Evolutionary conservation across 1,140 invertebrate genomes (phyloP), one percentile per base, ranked within the genome.

Genomic region (Alviniconcha marisindica): DNA sequence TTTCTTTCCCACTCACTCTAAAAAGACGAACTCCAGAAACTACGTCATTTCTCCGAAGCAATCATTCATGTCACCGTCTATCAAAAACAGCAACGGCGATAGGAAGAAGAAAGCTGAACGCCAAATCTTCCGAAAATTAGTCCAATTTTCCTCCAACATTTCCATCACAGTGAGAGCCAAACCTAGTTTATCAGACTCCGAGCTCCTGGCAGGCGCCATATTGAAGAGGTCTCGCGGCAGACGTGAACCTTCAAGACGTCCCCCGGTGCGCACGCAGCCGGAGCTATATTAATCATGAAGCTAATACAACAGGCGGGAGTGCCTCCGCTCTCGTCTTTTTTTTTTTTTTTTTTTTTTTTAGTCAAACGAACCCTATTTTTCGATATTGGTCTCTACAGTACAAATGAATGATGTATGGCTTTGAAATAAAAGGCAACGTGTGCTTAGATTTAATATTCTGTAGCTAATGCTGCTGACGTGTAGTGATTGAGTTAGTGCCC

Each of bases 61-160:
- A 60, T 60, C 56, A 60, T 60, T 60, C 4, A 10, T n/a, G 56
- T 60, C 56, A 14, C 7, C 15, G n/a, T 28, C 56, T 24, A 60
- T 60, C 56, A 60, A 60, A 60, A 60, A n/a, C 15, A 21, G n/a
- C 7, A 60, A 21, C 15, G 56, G n/a, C n/a, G 56, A 28, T 60
- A 60, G n/a, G 4, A 60, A 4, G 56, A 28, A 10, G 56, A 60
- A 60, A 60, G 56, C 7, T n/a, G 56, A 28, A 60, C 15, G n/a
- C 4, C 18, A 28, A 60, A 28, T 40, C 15, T 24, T 12, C 24
- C 15, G 28, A 71, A 10, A 71, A 71, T 71, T 71, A 71, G 69
- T 71, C 69, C 69, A 71, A 71, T 71, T 71, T 71, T 71, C 69
- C 18, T 33, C 33, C 36, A 40, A 71, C 69, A 71, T 71, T 71